Percentiles rank a stretch among this genome's conserved stretches.
These are phyloP conservation scores for Microchrysa polita DNA, from an alignment of 2,888 invertebrate species.

Conservation along the genomic window DNA sequence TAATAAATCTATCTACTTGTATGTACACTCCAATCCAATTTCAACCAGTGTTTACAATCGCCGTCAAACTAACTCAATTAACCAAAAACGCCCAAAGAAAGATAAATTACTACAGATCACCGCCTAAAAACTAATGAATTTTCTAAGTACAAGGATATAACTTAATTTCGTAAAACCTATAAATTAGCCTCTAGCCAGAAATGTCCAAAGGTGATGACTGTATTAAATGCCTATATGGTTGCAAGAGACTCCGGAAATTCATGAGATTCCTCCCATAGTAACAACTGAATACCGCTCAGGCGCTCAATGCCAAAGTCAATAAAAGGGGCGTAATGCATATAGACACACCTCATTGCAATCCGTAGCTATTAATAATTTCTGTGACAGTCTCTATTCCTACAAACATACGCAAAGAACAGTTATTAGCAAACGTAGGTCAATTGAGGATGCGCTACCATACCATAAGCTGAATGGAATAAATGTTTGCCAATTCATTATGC, in stretches of 20 bases:
- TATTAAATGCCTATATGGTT: not conserved
- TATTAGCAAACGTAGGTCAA: constrained; percentile 2
- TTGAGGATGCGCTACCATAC: not conserved
- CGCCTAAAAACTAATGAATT: no score
- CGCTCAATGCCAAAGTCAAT: not conserved
- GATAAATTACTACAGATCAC: no score
- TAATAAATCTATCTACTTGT: no score
- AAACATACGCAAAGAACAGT: constrained; percentile 5
- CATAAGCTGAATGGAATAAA: constrained; percentile 5
- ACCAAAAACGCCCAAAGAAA: no score
- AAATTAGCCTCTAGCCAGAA: not conserved
- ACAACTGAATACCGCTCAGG: not conserved
- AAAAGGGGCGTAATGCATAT: not conserved
- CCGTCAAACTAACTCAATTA: no score
- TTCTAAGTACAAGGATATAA: not conserved
- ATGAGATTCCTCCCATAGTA: not conserved
- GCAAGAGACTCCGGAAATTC: not conserved
- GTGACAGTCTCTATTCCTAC: not conserved
- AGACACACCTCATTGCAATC: constrained; percentile 11
- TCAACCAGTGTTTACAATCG: no score
- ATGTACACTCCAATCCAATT: no score
- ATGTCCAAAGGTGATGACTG: constrained; percentile 3
- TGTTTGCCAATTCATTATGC: constrained; percentile 30
- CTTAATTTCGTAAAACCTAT: not conserved
- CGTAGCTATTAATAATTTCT: not conserved